Evolutionary conservation across 1,140 invertebrate genomes (phyloP), one percentile per base, ranked within the genome.

Genomic region (Drosophila sp.): DNA sequence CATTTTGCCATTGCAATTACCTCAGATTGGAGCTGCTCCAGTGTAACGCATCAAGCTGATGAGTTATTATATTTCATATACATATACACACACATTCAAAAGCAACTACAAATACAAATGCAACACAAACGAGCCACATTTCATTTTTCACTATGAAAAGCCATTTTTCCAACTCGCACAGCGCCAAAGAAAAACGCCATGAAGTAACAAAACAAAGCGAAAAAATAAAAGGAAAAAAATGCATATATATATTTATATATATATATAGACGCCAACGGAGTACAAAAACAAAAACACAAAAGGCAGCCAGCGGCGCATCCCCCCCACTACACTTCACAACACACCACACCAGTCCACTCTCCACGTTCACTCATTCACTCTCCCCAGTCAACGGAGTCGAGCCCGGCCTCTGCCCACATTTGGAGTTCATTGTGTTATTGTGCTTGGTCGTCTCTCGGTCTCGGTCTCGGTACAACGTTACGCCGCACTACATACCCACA

Each of bases 371-470:
- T 41, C 32, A 9, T 11, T 18, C 58, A 36, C 46, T 13, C 6
- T 56, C 40, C 29, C 7, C 11, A 61, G 48, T 59, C 56, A 69
- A 59, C 50, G 14, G 32, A 63, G 53, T 7, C 34, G 34, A 56
- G 63, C 56, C 57, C 71, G 64, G 64, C 57, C 71, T 70, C 65
- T 74, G 53, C 56, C 74, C 69, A 78, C 71, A 80, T 77, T 89
- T 83, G 72, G 79, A 89, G 83, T 89, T 89, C 83, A 89, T 89
- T 89, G 86, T 89, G 84, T 90, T 89, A 89, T 89, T 90, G 80
- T 89, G 82, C 75, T 86, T 81, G 71, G 75, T 43, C 65, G 72
- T 70, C 43, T 70, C 65, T 74, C 66, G 65, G 65, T 69, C 70
- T 80, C 58, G 65, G 65, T 64, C 58, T 72, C 71, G 70, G 46